phyloP scores from a whole-genome alignment of 1,140 invertebrate genomes.

The Micrasema longulum region DNA sequence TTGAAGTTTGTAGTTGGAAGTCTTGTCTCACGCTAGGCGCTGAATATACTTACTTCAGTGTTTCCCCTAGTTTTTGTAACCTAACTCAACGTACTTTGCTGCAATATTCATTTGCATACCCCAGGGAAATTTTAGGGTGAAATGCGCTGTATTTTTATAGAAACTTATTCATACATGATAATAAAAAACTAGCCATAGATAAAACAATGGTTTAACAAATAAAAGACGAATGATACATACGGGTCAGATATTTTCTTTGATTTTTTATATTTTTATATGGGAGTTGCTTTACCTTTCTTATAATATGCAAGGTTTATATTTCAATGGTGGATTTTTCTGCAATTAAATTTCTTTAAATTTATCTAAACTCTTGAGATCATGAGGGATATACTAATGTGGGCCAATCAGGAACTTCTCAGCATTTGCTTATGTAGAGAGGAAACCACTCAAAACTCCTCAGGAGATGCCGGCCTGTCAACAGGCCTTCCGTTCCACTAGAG shows the following conservation, averaged over 20 bases:
- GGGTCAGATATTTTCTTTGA: neutral
- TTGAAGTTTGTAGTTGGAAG: too few species aligned
- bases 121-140: constrained; percentile 28
- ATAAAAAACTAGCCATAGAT: neutral
- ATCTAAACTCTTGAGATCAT: too few species aligned
- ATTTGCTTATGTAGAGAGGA: too few species aligned
- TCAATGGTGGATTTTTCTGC: too few species aligned
- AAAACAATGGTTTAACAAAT: neutral
- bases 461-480: neutral
- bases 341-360: too few species aligned
- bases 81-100: neutral
- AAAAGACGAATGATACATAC: neutral
- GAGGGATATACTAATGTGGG: too few species aligned
- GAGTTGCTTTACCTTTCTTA: too few species aligned
- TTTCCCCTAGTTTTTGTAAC: neutral
- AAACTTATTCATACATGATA: neutral
- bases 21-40: neutral
- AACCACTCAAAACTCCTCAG: too few species aligned
- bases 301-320: too few species aligned
- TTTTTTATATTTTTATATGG: neutral
- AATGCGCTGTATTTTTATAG: neutral
- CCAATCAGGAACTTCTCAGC: too few species aligned
- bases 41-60: too few species aligned
- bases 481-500: too few species aligned
- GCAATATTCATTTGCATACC: constrained; percentile 14